Percentiles rank a stretch among this genome's conserved stretches.
phyloP scores from a whole-genome alignment of 2,113 vertebrate genomes.

The Vulpes vulpes region DNA sequence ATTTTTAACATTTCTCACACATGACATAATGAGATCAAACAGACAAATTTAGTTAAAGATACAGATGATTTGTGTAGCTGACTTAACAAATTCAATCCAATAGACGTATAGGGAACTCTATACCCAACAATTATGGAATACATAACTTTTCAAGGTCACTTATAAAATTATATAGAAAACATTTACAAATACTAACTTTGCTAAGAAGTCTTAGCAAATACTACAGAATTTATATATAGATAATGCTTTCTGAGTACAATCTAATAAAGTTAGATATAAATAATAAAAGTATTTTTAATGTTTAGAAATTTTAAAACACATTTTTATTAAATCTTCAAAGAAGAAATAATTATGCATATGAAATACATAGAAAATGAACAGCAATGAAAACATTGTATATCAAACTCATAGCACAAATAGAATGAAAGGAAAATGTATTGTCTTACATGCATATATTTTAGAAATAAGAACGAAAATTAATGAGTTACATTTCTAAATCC shows the following conservation, averaged over 20 bases:
- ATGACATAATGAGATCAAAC: background rate
- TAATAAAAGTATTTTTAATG: background rate
- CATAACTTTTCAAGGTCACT: slow-evolving; percentile 1
- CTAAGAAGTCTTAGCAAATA: slow-evolving; percentile 33
- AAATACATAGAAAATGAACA: slow-evolving; percentile 12
- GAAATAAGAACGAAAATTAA: slow-evolving; percentile 48
- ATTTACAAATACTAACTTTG: slow-evolving; percentile 9
- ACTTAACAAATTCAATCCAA: slow-evolving; percentile 16
- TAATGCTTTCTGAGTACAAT: background rate
- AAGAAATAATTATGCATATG: background rate
- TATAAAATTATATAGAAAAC: background rate
- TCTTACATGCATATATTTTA: background rate
- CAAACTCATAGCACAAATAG: background rate
- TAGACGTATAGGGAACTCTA: background rate
- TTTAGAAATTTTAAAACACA: background rate
- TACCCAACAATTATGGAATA: background rate
- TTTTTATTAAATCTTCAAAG: slow-evolving; percentile 2
- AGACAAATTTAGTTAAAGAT: slow-evolving; percentile 8
- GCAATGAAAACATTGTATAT: background rate
- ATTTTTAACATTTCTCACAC: slow-evolving; percentile 31
- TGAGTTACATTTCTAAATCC: background rate
- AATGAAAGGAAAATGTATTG: background rate
- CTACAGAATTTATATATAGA: background rate
- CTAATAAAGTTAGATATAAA: slow-evolving; percentile 38
- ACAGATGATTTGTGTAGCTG: background rate